These are phyloP conservation scores for Antennarius maculatus DNA, from an alignment of 2,797 vertebrate genomes.

Conservation along the genomic window DNA sequence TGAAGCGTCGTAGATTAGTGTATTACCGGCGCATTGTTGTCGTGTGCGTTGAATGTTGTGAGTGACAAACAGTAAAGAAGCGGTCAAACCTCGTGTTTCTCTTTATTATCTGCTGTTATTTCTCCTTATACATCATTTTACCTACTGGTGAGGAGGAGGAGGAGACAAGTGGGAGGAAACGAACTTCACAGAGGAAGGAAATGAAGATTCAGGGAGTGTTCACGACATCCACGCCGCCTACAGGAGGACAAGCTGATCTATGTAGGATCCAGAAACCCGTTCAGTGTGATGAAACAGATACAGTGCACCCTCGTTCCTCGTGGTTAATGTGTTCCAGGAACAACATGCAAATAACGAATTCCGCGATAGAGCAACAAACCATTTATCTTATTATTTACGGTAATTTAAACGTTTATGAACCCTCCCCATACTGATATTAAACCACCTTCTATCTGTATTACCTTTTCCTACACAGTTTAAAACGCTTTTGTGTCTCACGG, in stretches of 20 bases:
- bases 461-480: no score
- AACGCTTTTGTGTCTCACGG: no score
- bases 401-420: no score
- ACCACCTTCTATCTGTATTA: no score
- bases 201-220: conserved; percentile 46
- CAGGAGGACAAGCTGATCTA: conserved; percentile 25
- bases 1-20: no score
- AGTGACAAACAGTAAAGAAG: conserved; percentile 56
- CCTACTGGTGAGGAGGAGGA: conserved; percentile 55
- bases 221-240: conserved; percentile 63
- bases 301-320: no score
- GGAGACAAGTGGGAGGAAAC: conserved; percentile 32
- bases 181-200: conserved; percentile 50
- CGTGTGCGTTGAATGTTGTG: conserved; percentile 24
- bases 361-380: no score
- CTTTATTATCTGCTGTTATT: conserved; percentile 72
- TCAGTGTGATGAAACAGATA: conserved; percentile 43
- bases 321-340: no score
- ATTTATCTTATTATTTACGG: no score
- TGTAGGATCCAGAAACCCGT: no score
- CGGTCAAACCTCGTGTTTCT: conserved; percentile 61
- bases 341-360: no score
- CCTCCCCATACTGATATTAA: no score
- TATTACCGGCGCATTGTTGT: background rate
- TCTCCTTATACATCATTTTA: conserved; percentile 73